Evolutionary conservation across 2,113 vertebrate genomes (phyloP), one percentile per base, ranked within the genome.

Genomic region (Etia nguti): DNA sequence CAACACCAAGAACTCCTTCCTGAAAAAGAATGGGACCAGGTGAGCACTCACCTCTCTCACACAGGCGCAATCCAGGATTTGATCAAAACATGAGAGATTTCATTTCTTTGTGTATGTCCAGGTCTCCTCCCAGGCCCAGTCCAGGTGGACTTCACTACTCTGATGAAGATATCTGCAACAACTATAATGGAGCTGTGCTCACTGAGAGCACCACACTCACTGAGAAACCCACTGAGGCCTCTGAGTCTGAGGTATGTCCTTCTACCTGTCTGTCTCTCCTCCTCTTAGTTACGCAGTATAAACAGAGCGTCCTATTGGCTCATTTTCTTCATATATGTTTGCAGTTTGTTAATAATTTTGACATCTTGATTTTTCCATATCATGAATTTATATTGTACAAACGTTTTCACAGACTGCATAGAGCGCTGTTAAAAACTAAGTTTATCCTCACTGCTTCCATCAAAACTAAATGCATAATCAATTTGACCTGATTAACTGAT

Each of bases 11-110:
- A 97, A 93, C 95, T 96, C 97, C 84, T 99, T 99, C 93, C 96
- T 97, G 22, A 98, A 98, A 91, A 99, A 98, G 92, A 99, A 99
- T 1, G 98, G 98, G 46, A 97, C 97, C 62, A 98, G 98, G 98
- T 99, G 60, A 56, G 48, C 16, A 1, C 55, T 56, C 34, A 3
- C 31, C 16, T 20, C n/a, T 13, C 34, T 9, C 34, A 36, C 59
- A 38, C 9, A 8, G 13, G 55, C 10, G 31, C 11, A 11, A 13
- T 15, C 10, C 10, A 50, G n/a, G 31, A 10, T 50, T 34, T 26
- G 12, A 31, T 65, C 13, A 50, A 59, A 56, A 70, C 9, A 9
- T 57, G 8, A 62, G 16, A 36, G 29, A 31, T 65, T 24, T 48
- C 3, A 24, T 73, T 36, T 84, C 16, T n/a, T 18, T 34, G 13